phyloP scores from a whole-genome alignment of 2,888 invertebrate genomes.

The Dryadula phaetusa region DNA sequence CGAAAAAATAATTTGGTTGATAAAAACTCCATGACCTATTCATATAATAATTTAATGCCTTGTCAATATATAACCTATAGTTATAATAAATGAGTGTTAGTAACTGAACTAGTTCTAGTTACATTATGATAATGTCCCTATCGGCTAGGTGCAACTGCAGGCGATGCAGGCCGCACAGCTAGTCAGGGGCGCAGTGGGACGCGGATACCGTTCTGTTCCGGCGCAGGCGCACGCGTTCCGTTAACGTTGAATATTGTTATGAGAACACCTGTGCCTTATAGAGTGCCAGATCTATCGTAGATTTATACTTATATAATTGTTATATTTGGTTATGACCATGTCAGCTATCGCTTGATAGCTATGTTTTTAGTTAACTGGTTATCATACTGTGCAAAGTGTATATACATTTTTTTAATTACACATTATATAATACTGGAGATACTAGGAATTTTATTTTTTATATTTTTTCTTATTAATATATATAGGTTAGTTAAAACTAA shows the following conservation, averaged over 20 bases:
- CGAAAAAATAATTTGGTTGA: too few species aligned
- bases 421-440: too few species aligned
- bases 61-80: background rate
- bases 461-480: too few species aligned
- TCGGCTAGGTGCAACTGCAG: background rate
- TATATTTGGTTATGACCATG: background rate
- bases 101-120: slow-evolving; percentile 28
- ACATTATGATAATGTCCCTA: slow-evolving; percentile 18
- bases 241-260: slow-evolving; percentile 58
- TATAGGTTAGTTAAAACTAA: too few species aligned
- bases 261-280: slow-evolving; percentile 31
- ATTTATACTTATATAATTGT: background rate
- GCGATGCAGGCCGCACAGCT: background rate
- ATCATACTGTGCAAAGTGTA: too few species aligned
- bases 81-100: background rate
- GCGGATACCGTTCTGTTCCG: slow-evolving; percentile 46
- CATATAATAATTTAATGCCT: too few species aligned
- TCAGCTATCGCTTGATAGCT: too few species aligned
- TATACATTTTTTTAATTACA: too few species aligned
- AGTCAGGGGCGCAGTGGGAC: slow-evolving; percentile 23
- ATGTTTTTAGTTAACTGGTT: too few species aligned
- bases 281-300: background rate
- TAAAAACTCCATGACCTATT: too few species aligned
- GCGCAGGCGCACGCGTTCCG: slow-evolving; percentile 49
- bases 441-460: too few species aligned